A percentile compares a stretch with the other conserved stretches of the same genome.
phyloP scores from a whole-genome alignment of 2,797 vertebrate genomes.

The Argya squamiceps region DNA sequence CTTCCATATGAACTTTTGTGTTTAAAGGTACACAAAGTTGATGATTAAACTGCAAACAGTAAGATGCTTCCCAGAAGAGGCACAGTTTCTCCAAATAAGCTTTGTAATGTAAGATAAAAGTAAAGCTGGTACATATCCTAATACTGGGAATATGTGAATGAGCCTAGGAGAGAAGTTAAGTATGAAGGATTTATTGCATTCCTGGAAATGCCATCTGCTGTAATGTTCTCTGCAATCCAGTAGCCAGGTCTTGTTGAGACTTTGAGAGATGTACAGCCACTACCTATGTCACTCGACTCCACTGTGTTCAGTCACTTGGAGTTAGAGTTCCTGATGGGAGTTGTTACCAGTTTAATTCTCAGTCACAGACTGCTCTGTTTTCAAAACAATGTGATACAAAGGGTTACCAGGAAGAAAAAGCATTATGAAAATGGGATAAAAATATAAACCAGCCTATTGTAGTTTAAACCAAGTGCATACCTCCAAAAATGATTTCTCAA shows the following conservation, averaged over 20 bases:
- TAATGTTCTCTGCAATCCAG: not conserved
- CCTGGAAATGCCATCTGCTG: not conserved
- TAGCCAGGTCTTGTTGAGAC: not conserved
- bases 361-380: not conserved
- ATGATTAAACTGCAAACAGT: not conserved
- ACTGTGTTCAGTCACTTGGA: not conserved
- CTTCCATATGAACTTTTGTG: not conserved
- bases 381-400: not conserved
- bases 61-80: not conserved
- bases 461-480: not conserved
- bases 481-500: not conserved
- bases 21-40: not conserved
- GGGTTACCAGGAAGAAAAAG: not conserved
- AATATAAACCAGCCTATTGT: not conserved
- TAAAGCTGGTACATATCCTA: not conserved
- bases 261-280: not conserved
- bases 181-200: not conserved
- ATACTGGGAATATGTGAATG: not conserved
- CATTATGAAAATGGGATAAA: not conserved
- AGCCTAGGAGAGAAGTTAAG: not conserved
- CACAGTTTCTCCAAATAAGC: not conserved
- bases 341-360: not conserved
- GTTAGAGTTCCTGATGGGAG: not conserved
- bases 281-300: fast-evolving
- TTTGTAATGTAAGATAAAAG: not conserved